Conservation (phyloP, 2,888 invertebrate genomes). For the Hypercompe scribonia region DNA sequence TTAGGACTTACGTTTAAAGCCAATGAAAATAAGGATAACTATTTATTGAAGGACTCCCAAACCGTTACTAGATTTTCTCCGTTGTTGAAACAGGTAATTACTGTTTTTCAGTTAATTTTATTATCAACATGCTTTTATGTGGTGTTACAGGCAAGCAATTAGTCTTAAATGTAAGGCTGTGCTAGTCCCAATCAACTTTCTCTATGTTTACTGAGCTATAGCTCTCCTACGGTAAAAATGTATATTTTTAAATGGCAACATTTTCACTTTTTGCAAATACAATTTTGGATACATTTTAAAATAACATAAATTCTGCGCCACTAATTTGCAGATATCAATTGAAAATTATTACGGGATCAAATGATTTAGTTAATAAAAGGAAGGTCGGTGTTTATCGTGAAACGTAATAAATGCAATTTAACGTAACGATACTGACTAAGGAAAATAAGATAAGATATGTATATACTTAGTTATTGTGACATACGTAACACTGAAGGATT, state of each 20-base stretch:
- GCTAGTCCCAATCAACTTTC: no score
- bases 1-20: conserved; percentile 59
- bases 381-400: not conserved
- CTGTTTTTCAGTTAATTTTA: not conserved
- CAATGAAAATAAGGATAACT: conserved; percentile 64
- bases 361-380: not conserved
- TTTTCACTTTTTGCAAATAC: no score
- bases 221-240: no score
- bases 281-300: not conserved
- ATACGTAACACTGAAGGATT: not conserved
- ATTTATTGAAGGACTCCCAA: conserved; percentile 67
- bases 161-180: no score
- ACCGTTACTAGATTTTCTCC: conserved; percentile 80
- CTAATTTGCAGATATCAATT: not conserved
- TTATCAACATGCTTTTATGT: not conserved
- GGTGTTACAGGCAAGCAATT: not conserved
- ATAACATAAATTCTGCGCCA: not conserved
- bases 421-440: not conserved
- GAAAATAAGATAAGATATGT: not conserved
- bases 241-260: no score
- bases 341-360: not conserved
- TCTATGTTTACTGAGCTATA: no score
- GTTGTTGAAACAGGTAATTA: conserved; percentile 78
- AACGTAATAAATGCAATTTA: conserved; percentile 1
- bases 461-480: not conserved